phyloP scores from a whole-genome alignment of 2,888 invertebrate species.

The Galerucella pusilla region DNA sequence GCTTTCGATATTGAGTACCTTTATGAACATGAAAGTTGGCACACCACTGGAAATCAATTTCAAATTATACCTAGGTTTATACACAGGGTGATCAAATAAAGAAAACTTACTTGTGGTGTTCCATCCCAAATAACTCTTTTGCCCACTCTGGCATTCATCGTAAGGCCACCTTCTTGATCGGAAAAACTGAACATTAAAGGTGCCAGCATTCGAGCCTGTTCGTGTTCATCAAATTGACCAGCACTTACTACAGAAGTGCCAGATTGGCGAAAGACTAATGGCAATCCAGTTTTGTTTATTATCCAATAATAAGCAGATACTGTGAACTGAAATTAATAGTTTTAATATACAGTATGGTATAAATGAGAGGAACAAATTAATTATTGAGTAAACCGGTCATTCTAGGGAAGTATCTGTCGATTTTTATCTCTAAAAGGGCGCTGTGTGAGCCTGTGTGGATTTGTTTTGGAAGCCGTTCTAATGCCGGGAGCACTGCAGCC shows the following conservation, averaged over 20 bases:
- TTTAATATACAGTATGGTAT: not conserved
- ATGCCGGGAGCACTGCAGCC: no score
- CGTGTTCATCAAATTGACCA: conserved; percentile 95
- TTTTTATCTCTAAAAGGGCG: no score
- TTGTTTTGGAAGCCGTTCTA: no score
- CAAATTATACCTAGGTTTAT: not conserved
- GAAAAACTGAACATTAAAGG: conserved; percentile 95
- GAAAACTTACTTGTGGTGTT: conserved; percentile 66
- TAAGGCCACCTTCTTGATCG: conserved; percentile 87
- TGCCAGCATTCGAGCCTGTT: conserved; percentile 90
- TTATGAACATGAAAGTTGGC: conserved; percentile 82
- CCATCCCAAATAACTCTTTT: conserved; percentile 68
- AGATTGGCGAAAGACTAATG: conserved; percentile 94
- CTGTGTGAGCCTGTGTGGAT: no score
- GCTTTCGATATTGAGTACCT: conserved; percentile 63
- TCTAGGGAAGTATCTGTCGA: no score
- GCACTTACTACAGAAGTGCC: conserved; percentile 80
- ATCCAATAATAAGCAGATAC: conserved; percentile 94
- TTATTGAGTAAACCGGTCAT: no score
- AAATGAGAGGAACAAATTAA: no score
- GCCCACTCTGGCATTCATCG: conserved; percentile 83
- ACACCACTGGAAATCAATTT: conserved; percentile 75
- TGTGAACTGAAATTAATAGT: conserved; percentile 68
- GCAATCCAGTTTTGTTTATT: conserved; percentile 94
- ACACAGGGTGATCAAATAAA: not conserved